Conservation (phyloP, 2,888 invertebrate species). For the Drosophila pseudotalamancana region DNA sequence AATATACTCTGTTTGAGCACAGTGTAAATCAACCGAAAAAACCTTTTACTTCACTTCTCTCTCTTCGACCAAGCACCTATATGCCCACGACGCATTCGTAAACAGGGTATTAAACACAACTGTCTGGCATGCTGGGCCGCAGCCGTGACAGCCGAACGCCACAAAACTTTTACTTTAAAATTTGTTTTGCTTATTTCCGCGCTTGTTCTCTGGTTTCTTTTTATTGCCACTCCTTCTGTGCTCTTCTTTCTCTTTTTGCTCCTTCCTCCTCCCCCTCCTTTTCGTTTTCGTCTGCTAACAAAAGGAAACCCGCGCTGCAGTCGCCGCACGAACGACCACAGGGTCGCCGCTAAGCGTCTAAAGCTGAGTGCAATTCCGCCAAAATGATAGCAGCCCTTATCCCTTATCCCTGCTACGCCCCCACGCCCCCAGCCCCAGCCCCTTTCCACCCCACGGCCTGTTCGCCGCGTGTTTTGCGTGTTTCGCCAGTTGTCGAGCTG, state of each 20-base stretch:
- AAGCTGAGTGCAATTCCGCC: constrained; percentile 75
- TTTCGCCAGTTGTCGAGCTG: constrained; percentile 25
- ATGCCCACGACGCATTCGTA: background rate
- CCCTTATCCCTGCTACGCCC: background rate
- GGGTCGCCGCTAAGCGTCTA: constrained; percentile 49
- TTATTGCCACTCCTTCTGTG: constrained; percentile 14
- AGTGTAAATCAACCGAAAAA: background rate
- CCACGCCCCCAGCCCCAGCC: background rate
- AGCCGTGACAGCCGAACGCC: constrained; percentile 60
- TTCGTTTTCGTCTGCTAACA: too few relatives aligned
- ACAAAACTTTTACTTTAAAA: constrained; percentile 70
- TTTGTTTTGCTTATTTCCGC: constrained; percentile 49
- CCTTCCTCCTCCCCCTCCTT: too few relatives aligned
- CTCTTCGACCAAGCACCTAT: background rate
- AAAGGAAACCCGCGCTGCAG: constrained; percentile 12
- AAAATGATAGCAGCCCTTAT: constrained; percentile 63
- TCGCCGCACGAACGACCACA: constrained; percentile 41
- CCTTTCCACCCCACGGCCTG: background rate
- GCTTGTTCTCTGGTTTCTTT: constrained; percentile 21
- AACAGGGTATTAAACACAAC: constrained; percentile 30
- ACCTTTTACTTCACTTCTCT: too few relatives aligned
- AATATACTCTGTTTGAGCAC: background rate
- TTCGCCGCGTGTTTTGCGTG: constrained; percentile 32
- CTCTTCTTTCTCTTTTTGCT: too few relatives aligned
- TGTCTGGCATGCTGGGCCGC: constrained; percentile 41